Base-by-base conservation (phyloP, 1,140 invertebrate species). In the Nephila pilipes region DNA sequence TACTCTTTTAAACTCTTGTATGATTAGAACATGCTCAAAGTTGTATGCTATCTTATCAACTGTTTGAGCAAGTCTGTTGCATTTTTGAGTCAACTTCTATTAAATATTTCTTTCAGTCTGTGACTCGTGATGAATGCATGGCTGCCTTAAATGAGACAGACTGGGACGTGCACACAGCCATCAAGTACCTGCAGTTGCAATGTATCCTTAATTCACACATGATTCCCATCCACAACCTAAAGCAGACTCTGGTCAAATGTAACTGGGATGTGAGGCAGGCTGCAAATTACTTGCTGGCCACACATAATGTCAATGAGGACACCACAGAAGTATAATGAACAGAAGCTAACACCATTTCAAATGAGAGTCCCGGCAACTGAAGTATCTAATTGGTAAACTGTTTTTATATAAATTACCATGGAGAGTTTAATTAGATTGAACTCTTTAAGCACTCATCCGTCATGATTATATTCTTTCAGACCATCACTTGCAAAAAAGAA, bases 111-210 rank as follows among this genome's bases (percentile, higher is more conserved):
- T 89, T 83, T 92, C n/a, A 94, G 91, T 95, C 98, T 96, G 97
- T 98, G 18, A 97, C 97, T 0, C 97, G 97, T 0, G 97, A 97
- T 93, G 97, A 97, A 81, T 99, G 98, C 95, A 95, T 98, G 10
- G 96, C 96, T 90, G 97, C 98, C 0, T 95, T 99, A 4, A 97
- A 98, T 94, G 97, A 97, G 57, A 97, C 97, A 29, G 97, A 97
- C 90, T 99, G 98, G 98, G 97, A 99, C 94, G 97, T 99, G 0
- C 97, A 98, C 94, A 97, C 97, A 54, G 98, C 98, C 0, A 98
- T 99, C 79, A 99, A 99, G 95, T 95, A 98, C 55, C 96, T 97
- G 0, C 97, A 97, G 94, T 95, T 98, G 20, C 97, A 97, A 95
- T 96, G 96, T 65, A 94, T 96, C 22, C 94, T 96, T 16, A 95